Percentiles rank a stretch among this genome's conserved stretches.
Evolutionary conservation across 2,797 vertebrate genomes (phyloP).

Genomic region (Morelia viridis): DNA sequence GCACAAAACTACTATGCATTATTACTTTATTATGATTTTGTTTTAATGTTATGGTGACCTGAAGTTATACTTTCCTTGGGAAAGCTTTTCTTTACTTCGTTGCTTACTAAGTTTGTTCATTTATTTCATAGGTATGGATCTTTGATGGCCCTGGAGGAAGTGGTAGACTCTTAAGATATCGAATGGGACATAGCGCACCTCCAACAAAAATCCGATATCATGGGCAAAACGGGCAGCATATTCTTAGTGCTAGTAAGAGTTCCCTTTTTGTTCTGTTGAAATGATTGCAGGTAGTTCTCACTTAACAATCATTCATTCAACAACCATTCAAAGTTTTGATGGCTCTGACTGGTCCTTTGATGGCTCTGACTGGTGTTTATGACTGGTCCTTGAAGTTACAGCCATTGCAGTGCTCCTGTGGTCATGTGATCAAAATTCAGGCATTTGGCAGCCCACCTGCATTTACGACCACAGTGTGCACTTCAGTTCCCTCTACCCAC

Average conservation of each 20-base stretch:
- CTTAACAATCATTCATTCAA: not conserved
- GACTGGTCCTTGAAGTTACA: not conserved
- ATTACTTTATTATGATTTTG: not conserved
- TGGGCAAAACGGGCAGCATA: conserved; percentile 86
- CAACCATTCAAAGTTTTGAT: not conserved
- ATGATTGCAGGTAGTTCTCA: not conserved
- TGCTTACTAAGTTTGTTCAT: conserved; percentile 15
- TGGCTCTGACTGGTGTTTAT: not conserved
- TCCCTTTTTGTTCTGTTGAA: not conserved
- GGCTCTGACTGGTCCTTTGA: not conserved
- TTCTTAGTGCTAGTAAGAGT: conserved; percentile 88
- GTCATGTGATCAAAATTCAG: not conserved
- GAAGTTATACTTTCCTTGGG: not conserved
- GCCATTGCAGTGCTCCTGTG: not conserved
- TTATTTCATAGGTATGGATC: conserved; percentile 87
- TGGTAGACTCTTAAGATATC: conserved; percentile 83
- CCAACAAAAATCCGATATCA: conserved; percentile 87
- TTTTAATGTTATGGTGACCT: not conserved
- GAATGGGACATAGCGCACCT: conserved; percentile 90
- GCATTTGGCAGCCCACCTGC: not conserved
- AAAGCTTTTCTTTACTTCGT: not conserved
- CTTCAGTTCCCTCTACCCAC: not conserved
- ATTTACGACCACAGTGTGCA: not conserved
- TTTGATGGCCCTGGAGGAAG: conserved; percentile 89
- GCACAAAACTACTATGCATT: not conserved